A percentile compares a stretch with the other conserved stretches of the same genome.
phyloP scores from a whole-genome alignment of 2,888 invertebrate species.

The Tipula confusa region DNA sequence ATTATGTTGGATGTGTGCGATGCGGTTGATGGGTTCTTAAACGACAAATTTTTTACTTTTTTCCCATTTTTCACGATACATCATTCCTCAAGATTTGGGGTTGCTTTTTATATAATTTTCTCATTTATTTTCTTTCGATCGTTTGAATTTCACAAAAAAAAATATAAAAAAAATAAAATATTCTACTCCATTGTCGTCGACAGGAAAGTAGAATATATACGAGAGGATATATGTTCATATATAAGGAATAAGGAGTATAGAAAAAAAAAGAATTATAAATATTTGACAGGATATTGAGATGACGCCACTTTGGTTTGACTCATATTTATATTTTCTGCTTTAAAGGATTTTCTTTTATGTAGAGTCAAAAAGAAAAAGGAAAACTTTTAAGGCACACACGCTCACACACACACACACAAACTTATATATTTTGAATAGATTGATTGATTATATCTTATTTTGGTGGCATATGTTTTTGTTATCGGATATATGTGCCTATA shows the following conservation, averaged over 20 bases:
- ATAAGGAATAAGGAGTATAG: background rate
- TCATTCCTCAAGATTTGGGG: background rate
- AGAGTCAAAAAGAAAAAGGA: background rate
- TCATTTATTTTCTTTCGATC: background rate
- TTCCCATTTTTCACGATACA: background rate
- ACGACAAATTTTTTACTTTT: background rate
- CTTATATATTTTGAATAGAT: background rate
- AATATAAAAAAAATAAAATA: background rate
- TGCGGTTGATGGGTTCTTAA: background rate
- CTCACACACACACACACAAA: background rate
- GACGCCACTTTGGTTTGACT: constrained; percentile 20
- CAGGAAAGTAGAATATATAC: background rate
- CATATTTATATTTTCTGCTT: background rate
- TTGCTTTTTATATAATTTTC: background rate
- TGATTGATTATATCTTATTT: constrained; percentile 25
- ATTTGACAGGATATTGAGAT: constrained; percentile 25
- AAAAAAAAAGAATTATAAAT: background rate
- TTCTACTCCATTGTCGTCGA: background rate
- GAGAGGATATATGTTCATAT: background rate
- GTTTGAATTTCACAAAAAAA: background rate
- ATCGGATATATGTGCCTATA: background rate
- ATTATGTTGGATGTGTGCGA: background rate
- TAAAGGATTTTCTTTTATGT: background rate
- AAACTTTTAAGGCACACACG: background rate
- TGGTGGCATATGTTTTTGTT: constrained; percentile 3